phyloP scores from a whole-genome alignment of 2,888 invertebrate genomes.

The Troides helena region DNA sequence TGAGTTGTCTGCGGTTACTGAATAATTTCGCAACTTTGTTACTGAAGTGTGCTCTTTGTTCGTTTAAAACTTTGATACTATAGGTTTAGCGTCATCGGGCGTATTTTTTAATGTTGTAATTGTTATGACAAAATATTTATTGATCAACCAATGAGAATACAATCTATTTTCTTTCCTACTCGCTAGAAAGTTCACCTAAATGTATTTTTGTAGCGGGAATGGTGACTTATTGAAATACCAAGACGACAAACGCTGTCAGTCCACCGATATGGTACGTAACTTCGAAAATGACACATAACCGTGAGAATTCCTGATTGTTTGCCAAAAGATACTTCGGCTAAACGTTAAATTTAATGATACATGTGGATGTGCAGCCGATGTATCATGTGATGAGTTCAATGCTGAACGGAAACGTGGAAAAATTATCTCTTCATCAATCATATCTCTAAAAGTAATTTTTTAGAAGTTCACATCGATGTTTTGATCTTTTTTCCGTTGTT shows the following conservation, averaged over 20 bases:
- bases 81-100: neutral
- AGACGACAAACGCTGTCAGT: constrained; percentile 35
- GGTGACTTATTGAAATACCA: constrained; percentile 30
- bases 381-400: constrained; percentile 6
- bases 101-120: too few species aligned
- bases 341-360: constrained; percentile 34
- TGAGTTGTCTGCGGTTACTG: constrained; percentile 31
- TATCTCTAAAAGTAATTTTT: neutral
- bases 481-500: too few species aligned
- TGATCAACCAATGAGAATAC: too few species aligned
- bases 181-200: neutral
- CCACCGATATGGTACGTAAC: constrained; percentile 33
- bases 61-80: neutral
- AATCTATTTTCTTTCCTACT: neutral
- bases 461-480: neutral
- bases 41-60: neutral
- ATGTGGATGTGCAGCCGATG: constrained; percentile 11
- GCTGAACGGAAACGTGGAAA: constrained; percentile 18
- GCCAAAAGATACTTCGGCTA: constrained; percentile 42
- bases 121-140: too few species aligned
- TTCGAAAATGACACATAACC: constrained; percentile 38
- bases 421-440: neutral
- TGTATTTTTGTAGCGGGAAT: constrained; percentile 1
- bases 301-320: constrained; percentile 42
- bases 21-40: constrained; percentile 28